A percentile compares a stretch with the other conserved stretches of the same genome.
phyloP scores from a whole-genome alignment of 1,140 invertebrate genomes.

The Pristionchus pacificus region DNA sequence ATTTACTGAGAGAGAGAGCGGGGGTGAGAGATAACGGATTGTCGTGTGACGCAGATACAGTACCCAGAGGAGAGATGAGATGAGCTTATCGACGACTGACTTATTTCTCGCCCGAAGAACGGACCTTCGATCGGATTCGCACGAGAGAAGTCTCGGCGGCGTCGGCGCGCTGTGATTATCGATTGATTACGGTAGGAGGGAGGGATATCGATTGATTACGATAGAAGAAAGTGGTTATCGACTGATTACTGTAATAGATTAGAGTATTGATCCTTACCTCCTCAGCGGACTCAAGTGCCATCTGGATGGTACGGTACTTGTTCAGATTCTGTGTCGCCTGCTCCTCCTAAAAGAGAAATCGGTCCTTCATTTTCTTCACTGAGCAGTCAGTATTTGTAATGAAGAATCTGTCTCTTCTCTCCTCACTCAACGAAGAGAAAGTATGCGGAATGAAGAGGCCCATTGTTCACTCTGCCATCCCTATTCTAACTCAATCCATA shows the following conservation, averaged over 20 bases:
- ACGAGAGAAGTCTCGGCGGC: slow-evolving; percentile 71
- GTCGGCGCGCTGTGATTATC: slow-evolving; percentile 70
- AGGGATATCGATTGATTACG: too few relatives aligned
- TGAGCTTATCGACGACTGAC: neutral
- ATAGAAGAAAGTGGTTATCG: too few relatives aligned
- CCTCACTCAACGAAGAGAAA: too few relatives aligned
- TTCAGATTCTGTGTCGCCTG: slow-evolving; percentile 94
- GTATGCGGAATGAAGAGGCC: too few relatives aligned
- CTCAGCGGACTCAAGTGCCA: slow-evolving; percentile 95
- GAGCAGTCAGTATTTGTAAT: too few relatives aligned
- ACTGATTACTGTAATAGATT: neutral
- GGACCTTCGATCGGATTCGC: slow-evolving; percentile 36
- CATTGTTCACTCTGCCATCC: neutral
- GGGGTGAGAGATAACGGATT: neutral
- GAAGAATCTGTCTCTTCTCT: slow-evolving; percentile 4
- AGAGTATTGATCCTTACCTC: slow-evolving; percentile 62
- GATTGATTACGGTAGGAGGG: too few relatives aligned
- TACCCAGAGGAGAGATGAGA: neutral
- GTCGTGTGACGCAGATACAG: too few relatives aligned
- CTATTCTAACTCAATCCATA: neutral
- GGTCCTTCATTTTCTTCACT: neutral
- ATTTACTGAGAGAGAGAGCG: neutral
- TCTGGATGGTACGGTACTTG: slow-evolving; percentile 97
- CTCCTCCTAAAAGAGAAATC: slow-evolving; percentile 69
- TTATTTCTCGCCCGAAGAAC: slow-evolving; percentile 28